Evolutionary conservation across 2,113 vertebrate genomes (phyloP), one percentile per base, ranked within the genome.

Genomic region (Lanius ludovicianus): DNA sequence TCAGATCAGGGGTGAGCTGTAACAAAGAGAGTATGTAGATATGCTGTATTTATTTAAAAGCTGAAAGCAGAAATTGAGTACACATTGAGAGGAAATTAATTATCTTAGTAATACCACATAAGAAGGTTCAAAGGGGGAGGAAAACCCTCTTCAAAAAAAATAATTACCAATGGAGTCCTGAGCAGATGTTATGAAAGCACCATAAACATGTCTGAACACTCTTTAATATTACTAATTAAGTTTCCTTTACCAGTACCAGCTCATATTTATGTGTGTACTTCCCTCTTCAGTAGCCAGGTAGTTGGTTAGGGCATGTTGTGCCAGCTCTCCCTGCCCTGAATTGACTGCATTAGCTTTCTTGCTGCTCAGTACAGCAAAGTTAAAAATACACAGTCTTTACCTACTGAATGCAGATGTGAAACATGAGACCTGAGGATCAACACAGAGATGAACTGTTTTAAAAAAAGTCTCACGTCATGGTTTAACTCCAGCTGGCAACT

Each of bases 261-360:
- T 95, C 95, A 93, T 97, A 96, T 91, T 94, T 97, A 87, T 91
- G 52, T 91, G 95, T 49, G 60, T 37, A 77, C 37, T 88, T 85
- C 69, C 47, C 84, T 92, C 83, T 93, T 89, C 69, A 91, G 85
- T 76, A 52, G 59, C 52, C 0, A 4, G 59, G 55, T 84, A 64
- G 79, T 25, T 90, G 82, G 65, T 49, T 81, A 50, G 52, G 71
- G 50, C 30, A 41, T 14, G 49, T 73, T 93, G 95, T 93, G 47
- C 96, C 93, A 96, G 95, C 39, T 84, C 82, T 96, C 35, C 28
- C 88, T 91, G 56, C 84, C 89, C 50, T 89, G 84, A 96, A 91
- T 60, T 85, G 84, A 87, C 89, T 95, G 82, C 73, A 67, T 92
- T 93, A 90, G 57, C 25, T 74, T 90, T 88, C 19, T 71, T 76